Conservation (phyloP, 2,888 invertebrate species). For the Taenaris catops region DNA sequence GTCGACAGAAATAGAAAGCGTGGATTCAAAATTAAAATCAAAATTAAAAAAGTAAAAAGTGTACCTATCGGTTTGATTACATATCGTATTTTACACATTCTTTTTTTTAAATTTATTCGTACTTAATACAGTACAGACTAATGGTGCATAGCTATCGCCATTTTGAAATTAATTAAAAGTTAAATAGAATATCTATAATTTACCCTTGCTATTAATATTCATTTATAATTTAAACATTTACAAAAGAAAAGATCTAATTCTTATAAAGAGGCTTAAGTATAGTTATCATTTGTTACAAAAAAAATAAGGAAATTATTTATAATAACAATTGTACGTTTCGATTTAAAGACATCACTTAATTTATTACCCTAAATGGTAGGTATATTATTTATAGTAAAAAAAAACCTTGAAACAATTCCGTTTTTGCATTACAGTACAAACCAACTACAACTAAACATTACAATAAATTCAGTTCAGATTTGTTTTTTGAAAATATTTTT, state of each 20-base stretch:
- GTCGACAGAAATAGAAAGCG: no score
- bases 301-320: neutral
- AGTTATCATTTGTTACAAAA: neutral
- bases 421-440: slow-evolving; percentile 12
- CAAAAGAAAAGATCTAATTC: slow-evolving; percentile 4
- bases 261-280: slow-evolving; percentile 2
- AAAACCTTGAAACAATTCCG: slow-evolving; percentile 9
- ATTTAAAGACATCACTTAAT: neutral
- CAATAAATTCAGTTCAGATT: slow-evolving; percentile 6
- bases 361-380: neutral
- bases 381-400: neutral
- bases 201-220: neutral
- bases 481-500: no score
- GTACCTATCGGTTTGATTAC: no score
- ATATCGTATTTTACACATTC: no score
- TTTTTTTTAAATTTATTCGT: no score
- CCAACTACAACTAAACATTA: no score
- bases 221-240: slow-evolving; percentile 6
- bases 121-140: no score
- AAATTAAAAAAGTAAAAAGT: no score
- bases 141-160: no score
- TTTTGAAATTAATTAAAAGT: no score
- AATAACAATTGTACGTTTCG: neutral
- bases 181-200: neutral
- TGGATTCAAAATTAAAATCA: no score